Base-by-base conservation (phyloP, 2,888 invertebrate species). In the Macrosiphum euphorbiae region DNA sequence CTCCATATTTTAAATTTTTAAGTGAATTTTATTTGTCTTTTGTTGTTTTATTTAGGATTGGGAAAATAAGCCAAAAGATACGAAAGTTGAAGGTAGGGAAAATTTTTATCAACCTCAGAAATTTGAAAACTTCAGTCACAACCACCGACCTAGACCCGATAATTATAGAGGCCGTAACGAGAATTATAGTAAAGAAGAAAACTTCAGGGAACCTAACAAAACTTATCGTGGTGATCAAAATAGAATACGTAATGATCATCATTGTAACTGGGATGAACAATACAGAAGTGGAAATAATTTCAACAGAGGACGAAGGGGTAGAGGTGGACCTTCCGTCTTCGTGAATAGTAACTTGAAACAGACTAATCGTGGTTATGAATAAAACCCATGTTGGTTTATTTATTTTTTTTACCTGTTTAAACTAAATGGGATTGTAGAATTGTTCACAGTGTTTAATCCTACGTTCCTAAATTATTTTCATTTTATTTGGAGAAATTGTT, bases 321-420 rank as follows among this genome's bases (percentile, higher is more conserved):
- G 94, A 90, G 86, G 90, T 50, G 94, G 94, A 24, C 41, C 94
- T 28, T 90, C 41, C 11, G 94, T 94, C 3, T 94, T 11, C 8
- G 50, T 94, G 67, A 94, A 94, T 90, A 94, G 94, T 52, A 94
- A 86, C 52, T 90, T 94, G n/a, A 94, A 94, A 61, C 94, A 94
- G 86, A 61, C 35, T 35, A 41, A 85, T 90, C 94, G 90, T 90
- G 35, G 67, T 61, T 84, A 67, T 94, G 94, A 94, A 86, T 94
- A 90, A 87, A 58, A 67, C 20, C 55, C 20, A 55, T 55, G 41
- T 88, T 86, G 8, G 26, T 93, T 16, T 88, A 16, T 88, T 44
- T 90, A 16, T 86, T 86, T 88, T 94, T 44, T 61, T 86, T 90
- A 94, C 41, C 35, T 67, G 24, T 55, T 92, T 78, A 78, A 92